Conservation (phyloP, 2,113 vertebrate genomes). For the Mirounga angustirostris region DNA sequence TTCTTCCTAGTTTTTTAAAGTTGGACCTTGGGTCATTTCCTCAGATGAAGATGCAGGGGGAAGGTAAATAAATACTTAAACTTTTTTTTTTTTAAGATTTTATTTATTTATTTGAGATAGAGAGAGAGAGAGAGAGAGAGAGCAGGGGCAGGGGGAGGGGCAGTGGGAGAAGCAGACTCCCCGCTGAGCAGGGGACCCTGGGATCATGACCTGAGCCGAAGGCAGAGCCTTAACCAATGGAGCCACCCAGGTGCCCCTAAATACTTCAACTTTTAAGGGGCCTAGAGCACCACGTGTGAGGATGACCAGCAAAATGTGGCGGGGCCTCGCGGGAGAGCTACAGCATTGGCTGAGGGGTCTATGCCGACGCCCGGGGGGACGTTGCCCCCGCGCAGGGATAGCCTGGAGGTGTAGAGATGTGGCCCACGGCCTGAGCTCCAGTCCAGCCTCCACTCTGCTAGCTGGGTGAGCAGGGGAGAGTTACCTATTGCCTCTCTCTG, state of each 20-base stretch:
- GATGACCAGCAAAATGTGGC: too few relatives aligned
- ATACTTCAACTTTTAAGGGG: background rate
- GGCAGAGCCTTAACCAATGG: background rate
- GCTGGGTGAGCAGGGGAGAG: background rate
- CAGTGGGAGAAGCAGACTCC: background rate
- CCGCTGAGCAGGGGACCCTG: background rate
- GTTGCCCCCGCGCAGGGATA: background rate
- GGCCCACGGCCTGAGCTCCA: background rate
- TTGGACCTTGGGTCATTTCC: background rate
- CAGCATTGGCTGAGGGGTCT: too few relatives aligned
- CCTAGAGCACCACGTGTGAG: background rate
- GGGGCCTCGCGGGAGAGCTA: too few relatives aligned
- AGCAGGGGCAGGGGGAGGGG: background rate
- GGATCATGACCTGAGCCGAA: background rate
- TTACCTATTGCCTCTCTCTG: background rate
- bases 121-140: background rate
- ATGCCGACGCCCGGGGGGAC: background rate
- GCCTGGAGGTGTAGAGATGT: background rate
- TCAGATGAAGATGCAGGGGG: background rate
- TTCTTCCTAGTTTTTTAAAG: too few relatives aligned
- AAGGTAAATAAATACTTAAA: background rate
- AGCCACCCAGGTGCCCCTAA: background rate
- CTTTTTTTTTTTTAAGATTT: background rate
- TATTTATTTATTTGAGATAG: background rate
- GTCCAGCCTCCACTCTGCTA: background rate